Conservation (phyloP, 2,113 vertebrate genomes). For the Aegithalos caudatus region DNA sequence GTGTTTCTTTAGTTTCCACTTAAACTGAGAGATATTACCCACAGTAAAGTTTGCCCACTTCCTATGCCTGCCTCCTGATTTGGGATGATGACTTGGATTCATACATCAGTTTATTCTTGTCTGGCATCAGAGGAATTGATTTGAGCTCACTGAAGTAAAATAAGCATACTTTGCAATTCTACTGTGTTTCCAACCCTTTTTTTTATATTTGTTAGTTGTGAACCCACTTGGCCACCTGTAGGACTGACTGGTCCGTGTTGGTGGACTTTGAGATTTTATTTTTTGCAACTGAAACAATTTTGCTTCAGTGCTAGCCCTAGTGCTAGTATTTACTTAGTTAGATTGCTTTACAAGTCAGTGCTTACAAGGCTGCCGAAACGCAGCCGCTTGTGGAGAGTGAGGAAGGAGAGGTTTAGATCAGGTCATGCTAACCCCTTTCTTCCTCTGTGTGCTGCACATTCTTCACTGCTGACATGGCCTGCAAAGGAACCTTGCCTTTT, state of each 20-base stretch:
- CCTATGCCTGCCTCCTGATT: not conserved
- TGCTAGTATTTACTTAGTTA: not conserved
- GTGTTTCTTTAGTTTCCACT: not conserved
- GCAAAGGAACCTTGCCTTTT: conserved; percentile 42
- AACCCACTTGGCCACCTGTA: not conserved
- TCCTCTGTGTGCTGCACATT: not conserved
- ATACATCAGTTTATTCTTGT: not conserved
- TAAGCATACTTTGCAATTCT: not conserved
- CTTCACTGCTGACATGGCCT: conserved; percentile 35
- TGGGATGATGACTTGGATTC: not conserved
- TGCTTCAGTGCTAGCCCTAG: not conserved
- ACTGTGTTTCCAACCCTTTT: not conserved
- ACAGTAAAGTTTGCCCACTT: not conserved
- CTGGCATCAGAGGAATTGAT: not conserved
- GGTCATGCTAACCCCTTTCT: conserved; percentile 53
- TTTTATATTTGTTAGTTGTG: not conserved
- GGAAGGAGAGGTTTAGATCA: conserved; percentile 25
- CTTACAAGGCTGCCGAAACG: not conserved
- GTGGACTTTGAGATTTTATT: not conserved
- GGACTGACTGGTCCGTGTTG: not conserved
- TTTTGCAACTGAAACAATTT: not conserved
- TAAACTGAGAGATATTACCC: not conserved
- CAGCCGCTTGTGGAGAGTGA: not conserved
- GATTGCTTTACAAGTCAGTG: not conserved
- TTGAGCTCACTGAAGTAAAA: not conserved